Evolutionary conservation across 1,140 invertebrate species (phyloP), one percentile per base, ranked within the genome.

Genomic region (Triops longicaudatus): DNA sequence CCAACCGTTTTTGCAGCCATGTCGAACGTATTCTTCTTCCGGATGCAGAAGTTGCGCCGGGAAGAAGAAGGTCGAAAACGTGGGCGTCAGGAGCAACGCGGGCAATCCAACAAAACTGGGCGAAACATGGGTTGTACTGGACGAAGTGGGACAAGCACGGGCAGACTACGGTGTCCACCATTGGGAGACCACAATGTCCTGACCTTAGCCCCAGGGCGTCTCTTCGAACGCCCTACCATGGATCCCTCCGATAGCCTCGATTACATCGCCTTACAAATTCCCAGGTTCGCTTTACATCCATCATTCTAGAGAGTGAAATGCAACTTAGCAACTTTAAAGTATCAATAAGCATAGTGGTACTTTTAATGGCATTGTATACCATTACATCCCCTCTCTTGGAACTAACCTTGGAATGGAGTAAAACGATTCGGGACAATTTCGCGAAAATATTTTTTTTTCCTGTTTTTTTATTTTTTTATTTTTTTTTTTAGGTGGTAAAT

Each of bases 11-110:
- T 63, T 63, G 14, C 50, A 63, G 50, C 50, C 50, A 94, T 96
- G 93, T 95, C 93, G 88, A 85, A 85, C 80, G 89, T 95, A 88
- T 96, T 95, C 88, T 95, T 96, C 90, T 95, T 95, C 86, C 93
- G 93, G 77, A 89, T 94, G 83, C 93, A 94, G 88, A 94, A 94
- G 85, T 88, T 95, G 81, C 92, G 90, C 83, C 89, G 93, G 63
- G 91, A 90, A 82, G 91, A 92, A 85, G 92, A 92, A 81, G 79
- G 81, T 26, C 91, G 87, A 77, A 86, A 86, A 81, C 87, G 87
- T 78, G 87, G 86, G 28, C 22, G 80, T 22, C 73, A 73, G 31
- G 42, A 78, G 17, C 42, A 44, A 37, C 71, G 42, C 26, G 14
- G 50, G 5, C 50, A 63, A 63, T 5, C 3, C 50, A 63, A 86